Evolutionary conservation across 2,888 invertebrate species (phyloP).

Genomic region (Cosmia pyralina): DNA sequence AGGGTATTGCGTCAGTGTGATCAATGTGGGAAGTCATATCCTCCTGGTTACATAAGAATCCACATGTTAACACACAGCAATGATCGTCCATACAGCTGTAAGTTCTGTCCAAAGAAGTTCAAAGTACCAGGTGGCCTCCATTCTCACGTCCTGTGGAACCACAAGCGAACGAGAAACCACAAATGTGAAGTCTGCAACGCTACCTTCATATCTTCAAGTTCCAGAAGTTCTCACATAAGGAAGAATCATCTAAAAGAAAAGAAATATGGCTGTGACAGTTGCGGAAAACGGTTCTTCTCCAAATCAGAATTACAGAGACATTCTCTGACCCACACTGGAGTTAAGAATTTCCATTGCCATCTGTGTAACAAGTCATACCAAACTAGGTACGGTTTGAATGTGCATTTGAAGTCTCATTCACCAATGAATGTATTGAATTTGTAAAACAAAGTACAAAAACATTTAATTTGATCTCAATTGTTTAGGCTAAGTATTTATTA

Average conservation of each 20-base stretch:
- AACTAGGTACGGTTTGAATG: slow-evolving; percentile 86
- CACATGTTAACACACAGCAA: slow-evolving; percentile 86
- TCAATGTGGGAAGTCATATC: slow-evolving; percentile 88
- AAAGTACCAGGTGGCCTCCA: slow-evolving; percentile 86
- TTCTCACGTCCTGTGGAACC: slow-evolving; percentile 87
- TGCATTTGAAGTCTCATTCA: slow-evolving; percentile 86
- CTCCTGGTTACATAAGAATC: slow-evolving; percentile 85
- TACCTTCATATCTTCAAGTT: slow-evolving; percentile 86
- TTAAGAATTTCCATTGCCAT: slow-evolving; percentile 87
- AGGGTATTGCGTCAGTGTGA: slow-evolving; percentile 83
- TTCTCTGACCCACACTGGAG: slow-evolving; percentile 86
- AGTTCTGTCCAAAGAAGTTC: slow-evolving; percentile 87
- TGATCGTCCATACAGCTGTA: slow-evolving; percentile 83
- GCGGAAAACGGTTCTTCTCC: slow-evolving; percentile 86
- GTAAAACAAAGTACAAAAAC: slow-evolving; percentile 65
- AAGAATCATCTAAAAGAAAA: slow-evolving; percentile 88
- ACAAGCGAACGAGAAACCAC: slow-evolving; percentile 85
- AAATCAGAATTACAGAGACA: slow-evolving; percentile 86
- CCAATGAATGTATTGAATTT: slow-evolving; percentile 74
- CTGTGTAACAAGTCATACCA: slow-evolving; percentile 88
- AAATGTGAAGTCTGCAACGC: slow-evolving; percentile 87
- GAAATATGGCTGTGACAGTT: slow-evolving; percentile 86
- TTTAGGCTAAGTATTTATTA: slow-evolving; percentile 49
- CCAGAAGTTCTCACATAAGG: slow-evolving; percentile 84
- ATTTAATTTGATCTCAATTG: slow-evolving; percentile 66